phyloP scores from a whole-genome alignment of 2,797 vertebrate species.

The Alcedo quadribrachys region DNA sequence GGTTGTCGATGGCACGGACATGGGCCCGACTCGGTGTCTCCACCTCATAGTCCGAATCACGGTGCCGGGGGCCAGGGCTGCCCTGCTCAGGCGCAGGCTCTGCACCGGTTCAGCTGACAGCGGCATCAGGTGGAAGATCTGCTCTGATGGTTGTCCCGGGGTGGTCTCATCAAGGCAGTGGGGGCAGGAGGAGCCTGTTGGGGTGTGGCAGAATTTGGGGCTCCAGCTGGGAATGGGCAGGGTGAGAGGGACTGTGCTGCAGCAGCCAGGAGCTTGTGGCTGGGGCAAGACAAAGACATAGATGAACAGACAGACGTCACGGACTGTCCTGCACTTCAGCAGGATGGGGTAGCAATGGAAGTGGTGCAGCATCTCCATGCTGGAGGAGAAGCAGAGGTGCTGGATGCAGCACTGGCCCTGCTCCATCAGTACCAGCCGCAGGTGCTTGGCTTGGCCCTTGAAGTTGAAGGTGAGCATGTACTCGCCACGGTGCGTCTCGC shows the following conservation, averaged over 20 bases:
- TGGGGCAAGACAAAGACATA: constrained; percentile 88
- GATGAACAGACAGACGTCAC: constrained; percentile 91
- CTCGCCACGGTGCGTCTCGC: constrained; percentile 93
- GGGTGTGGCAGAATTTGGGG: constrained; percentile 85
- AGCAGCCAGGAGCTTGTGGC: constrained; percentile 74
- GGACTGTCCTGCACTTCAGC: constrained; percentile 89
- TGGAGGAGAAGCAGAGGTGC: constrained; percentile 92
- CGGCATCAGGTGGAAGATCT: constrained; percentile 78
- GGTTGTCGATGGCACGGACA: constrained; percentile 93
- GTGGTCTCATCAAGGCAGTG: neutral
- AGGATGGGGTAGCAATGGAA: constrained; percentile 95
- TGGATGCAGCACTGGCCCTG: constrained; percentile 94
- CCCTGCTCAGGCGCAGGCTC: constrained; percentile 76
- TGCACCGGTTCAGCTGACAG: constrained; percentile 69
- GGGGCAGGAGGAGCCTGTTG: constrained; percentile 64
- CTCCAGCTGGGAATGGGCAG: constrained; percentile 87
- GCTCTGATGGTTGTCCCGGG: constrained; percentile 66
- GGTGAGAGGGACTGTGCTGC: constrained; percentile 79
- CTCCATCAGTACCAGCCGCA: constrained; percentile 92
- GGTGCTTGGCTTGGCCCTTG: constrained; percentile 95
- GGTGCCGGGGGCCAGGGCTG: constrained; percentile 65
- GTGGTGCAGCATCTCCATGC: constrained; percentile 93
- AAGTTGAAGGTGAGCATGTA: constrained; percentile 98
- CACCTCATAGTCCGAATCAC: constrained; percentile 91
- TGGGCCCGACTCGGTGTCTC: constrained; percentile 84